Conservation (phyloP, 2,888 invertebrate genomes). For the Stegophylla sp. region DNA sequence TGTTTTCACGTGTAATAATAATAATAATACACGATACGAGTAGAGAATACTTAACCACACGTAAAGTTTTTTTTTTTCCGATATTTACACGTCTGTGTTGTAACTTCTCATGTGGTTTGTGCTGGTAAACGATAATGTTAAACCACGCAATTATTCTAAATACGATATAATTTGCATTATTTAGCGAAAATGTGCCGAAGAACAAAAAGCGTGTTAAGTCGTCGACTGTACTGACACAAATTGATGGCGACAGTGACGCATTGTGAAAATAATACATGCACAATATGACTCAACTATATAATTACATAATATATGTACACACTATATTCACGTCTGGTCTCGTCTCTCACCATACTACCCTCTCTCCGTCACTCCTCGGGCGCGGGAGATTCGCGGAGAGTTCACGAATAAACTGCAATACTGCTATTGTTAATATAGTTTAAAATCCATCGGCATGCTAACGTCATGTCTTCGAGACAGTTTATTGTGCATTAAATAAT, state of each 20-base stretch:
- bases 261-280: conserved; percentile 15
- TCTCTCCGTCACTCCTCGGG: background rate
- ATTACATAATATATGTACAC: background rate
- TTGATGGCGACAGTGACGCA: conserved; percentile 4
- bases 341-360: background rate
- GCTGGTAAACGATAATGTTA: conserved; percentile 17
- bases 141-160: conserved; percentile 26
- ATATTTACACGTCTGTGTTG: no score
- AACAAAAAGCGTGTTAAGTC: conserved; percentile 16
- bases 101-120: background rate
- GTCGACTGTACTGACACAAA: conserved; percentile 16
- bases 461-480: conserved; percentile 30
- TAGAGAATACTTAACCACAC: no score
- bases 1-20: no score
- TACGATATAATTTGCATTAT: conserved; percentile 37
- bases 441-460: conserved; percentile 14
- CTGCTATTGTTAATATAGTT: background rate
- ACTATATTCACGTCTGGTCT: conserved; percentile 17
- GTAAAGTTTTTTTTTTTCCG: no score
- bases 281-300: conserved; percentile 10
- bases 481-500: background rate
- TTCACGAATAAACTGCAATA: conserved; percentile 3
- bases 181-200: background rate
- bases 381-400: background rate
- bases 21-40: no score